Conservation (phyloP, 2,797 vertebrate genomes). For the Enteromius radiatus region DNA sequence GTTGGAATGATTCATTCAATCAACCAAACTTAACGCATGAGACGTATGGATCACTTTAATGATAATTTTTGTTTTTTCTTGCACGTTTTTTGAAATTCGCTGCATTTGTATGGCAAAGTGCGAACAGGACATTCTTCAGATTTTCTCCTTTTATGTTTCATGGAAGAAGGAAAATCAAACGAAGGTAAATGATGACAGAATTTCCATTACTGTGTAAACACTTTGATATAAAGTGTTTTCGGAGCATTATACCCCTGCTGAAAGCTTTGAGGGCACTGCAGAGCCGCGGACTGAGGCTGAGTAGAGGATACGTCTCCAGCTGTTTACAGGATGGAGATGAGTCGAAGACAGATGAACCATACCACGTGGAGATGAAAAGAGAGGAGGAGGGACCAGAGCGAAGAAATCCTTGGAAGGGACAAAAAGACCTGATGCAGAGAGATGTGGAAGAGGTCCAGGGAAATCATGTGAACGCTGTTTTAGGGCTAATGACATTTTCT, state of each 20-base stretch:
- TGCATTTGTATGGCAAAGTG: neutral
- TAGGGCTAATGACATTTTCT: constrained; percentile 17
- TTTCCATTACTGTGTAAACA: neutral
- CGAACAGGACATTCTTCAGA: neutral
- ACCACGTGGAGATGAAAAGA: constrained; percentile 57
- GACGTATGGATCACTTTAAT: neutral
- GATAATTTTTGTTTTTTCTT: neutral
- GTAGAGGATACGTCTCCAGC: constrained; percentile 46
- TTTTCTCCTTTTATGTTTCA: neutral
- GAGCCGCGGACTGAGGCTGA: constrained; percentile 13
- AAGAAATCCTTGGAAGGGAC: constrained; percentile 48
- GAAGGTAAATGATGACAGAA: neutral
- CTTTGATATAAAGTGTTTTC: neutral
- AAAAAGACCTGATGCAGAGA: constrained; percentile 50
- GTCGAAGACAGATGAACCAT: constrained; percentile 51
- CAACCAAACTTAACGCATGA: neutral
- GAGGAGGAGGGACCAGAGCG: constrained; percentile 30
- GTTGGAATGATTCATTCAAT: neutral
- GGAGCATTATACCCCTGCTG: neutral
- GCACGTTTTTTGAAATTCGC: neutral
- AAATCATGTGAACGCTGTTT: constrained; percentile 52
- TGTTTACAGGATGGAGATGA: constrained; percentile 47
- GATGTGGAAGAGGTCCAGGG: constrained; percentile 49
- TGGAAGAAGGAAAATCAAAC: neutral
- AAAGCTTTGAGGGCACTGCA: neutral